phyloP scores from a whole-genome alignment of 2,888 invertebrate species.

The Clostera curtula region DNA sequence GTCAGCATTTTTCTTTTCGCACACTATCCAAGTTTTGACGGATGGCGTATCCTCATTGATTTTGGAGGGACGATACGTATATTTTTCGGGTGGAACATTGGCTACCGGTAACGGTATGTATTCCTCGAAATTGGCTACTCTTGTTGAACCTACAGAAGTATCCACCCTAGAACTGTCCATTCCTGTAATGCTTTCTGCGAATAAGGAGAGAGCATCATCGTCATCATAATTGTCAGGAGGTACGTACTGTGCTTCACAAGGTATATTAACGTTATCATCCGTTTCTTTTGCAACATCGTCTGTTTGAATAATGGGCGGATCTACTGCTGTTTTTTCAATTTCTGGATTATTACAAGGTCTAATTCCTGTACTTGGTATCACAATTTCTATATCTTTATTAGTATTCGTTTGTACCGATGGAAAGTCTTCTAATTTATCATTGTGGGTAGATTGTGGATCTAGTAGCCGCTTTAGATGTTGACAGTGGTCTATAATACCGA shows the following conservation, averaged over 20 bases:
- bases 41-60: slow-evolving; percentile 14
- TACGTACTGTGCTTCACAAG: slow-evolving; percentile 8
- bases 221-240: slow-evolving; percentile 29
- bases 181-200: slow-evolving; percentile 54
- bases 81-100: slow-evolving; percentile 10
- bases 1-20: slow-evolving; percentile 50
- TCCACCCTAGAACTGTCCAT: slow-evolving; percentile 37
- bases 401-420: background rate
- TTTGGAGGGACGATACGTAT: slow-evolving; percentile 35
- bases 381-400: slow-evolving; percentile 4
- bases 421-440: background rate
- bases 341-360: background rate
- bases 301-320: background rate
- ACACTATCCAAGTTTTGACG: slow-evolving; percentile 18
- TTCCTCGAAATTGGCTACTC: slow-evolving; percentile 25
- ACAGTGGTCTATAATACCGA: slow-evolving; percentile 27
- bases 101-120: slow-evolving; percentile 34
- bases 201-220: slow-evolving; percentile 55
- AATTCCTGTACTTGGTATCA: slow-evolving; percentile 6
- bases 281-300: background rate
- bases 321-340: background rate
- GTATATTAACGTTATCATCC: background rate
- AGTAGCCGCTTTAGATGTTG: slow-evolving; percentile 19
- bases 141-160: slow-evolving; percentile 11
- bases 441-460: slow-evolving; percentile 1